Percentiles rank a stretch among this genome's conserved stretches.
These are phyloP conservation scores for Antechinus stuartii DNA, from an alignment of 2,113 vertebrate genomes.

Conservation along the genomic window DNA sequence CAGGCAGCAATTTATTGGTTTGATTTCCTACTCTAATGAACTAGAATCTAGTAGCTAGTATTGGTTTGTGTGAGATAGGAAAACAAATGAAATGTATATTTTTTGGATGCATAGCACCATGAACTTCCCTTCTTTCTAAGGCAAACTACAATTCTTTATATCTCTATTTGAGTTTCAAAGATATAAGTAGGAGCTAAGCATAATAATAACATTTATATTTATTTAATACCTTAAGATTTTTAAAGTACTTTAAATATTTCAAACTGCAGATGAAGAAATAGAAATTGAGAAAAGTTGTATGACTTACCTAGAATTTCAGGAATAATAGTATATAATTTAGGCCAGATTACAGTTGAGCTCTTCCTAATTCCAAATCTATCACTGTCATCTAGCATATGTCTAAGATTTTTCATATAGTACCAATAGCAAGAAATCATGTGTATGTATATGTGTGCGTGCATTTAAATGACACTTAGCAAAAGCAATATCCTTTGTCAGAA, in stretches of 20 bases:
- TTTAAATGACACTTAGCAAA: not conserved
- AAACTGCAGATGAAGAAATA: not conserved
- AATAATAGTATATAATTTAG: not conserved
- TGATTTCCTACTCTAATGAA: not conserved
- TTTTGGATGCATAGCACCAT: not conserved
- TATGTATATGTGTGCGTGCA: not conserved
- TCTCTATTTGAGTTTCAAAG: not conserved
- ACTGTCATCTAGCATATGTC: not conserved
- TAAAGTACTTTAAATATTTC: not conserved
- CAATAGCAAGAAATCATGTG: not conserved
- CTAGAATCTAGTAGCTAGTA: not conserved
- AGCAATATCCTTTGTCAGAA: not conserved
- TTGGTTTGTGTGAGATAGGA: not conserved
- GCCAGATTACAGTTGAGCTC: not conserved
- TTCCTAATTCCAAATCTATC: not conserved
- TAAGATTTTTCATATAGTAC: not conserved
- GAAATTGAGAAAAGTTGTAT: not conserved
- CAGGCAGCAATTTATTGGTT: not conserved
- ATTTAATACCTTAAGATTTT: not conserved
- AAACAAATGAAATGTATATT: not conserved
- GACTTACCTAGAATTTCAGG: not conserved
- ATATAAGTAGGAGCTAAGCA: not conserved
- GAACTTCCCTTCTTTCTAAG: not conserved
- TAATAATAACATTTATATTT: not conserved
- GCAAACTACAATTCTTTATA: not conserved